These are phyloP conservation scores for Junonia oenone DNA, from an alignment of 2,888 invertebrate genomes.

Conservation along the genomic window DNA sequence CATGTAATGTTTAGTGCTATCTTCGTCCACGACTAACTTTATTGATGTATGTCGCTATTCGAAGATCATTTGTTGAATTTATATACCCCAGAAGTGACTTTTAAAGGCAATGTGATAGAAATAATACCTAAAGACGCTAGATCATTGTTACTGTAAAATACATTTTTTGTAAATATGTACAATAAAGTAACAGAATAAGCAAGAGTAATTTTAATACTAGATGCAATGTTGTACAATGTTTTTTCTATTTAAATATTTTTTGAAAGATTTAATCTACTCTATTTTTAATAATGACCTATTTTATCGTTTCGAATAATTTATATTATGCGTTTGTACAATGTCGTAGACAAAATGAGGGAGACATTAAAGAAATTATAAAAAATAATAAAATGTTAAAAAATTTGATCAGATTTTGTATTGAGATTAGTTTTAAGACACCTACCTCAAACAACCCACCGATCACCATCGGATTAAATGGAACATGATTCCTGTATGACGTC, in stretches of 20 bases:
- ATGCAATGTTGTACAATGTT: conserved; percentile 76
- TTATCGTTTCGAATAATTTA: conserved; percentile 78
- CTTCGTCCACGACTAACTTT: conserved; percentile 31
- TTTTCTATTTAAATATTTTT: conserved; percentile 73
- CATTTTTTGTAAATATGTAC: conserved; percentile 77
- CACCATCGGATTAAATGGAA: conserved; percentile 60
- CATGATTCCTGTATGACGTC: conserved; percentile 53
- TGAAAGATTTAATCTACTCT: conserved; percentile 77
- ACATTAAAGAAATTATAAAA: conserved; percentile 76
- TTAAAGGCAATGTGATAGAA: conserved; percentile 72
- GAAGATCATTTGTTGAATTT: conserved; percentile 34
- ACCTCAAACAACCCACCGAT: conserved; percentile 36
- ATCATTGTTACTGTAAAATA: conserved; percentile 78
- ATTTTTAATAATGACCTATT: conserved; percentile 76
- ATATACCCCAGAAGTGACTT: conserved; percentile 34
- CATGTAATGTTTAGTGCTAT: conserved; percentile 26
- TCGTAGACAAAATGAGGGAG: conserved; percentile 67
- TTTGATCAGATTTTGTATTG: conserved; percentile 66
- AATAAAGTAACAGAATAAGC: conserved; percentile 70
- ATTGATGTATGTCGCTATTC: conserved; percentile 36
- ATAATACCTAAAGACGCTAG: conserved; percentile 77
- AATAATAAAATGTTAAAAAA: conserved; percentile 76
- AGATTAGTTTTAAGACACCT: conserved; percentile 45
- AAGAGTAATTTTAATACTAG: conserved; percentile 71
- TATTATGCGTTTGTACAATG: conserved; percentile 76